Evolutionary conservation across 2,113 vertebrate genomes (phyloP).

Genomic region (Platichthys stellatus): DNA sequence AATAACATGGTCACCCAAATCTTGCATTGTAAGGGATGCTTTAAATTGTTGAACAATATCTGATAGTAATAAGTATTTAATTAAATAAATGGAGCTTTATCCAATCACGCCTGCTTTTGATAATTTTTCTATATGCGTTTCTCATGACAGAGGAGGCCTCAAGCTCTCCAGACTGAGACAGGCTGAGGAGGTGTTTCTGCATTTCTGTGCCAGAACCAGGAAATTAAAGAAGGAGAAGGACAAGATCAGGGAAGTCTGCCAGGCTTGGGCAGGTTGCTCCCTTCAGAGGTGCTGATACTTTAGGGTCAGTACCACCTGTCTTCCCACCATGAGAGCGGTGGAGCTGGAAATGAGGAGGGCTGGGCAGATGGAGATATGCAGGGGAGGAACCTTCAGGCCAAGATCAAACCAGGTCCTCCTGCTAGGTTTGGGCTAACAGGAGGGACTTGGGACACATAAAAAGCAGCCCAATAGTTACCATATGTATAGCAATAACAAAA

Average conservation of each 20-base stretch:
- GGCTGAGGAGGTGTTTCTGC: slow-evolving; percentile 1
- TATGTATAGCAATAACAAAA: slow-evolving; percentile 30
- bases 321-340: slow-evolving; percentile 45
- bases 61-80: too few species aligned
- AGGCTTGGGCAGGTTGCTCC: slow-evolving; percentile 61
- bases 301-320: slow-evolving; percentile 74
- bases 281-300: slow-evolving; percentile 55
- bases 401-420: slow-evolving; percentile 38
- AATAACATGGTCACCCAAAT: too few species aligned
- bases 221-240: slow-evolving; percentile 41
- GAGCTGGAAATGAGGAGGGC: slow-evolving; percentile 42
- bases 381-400: slow-evolving; percentile 45
- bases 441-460: slow-evolving; percentile 30
- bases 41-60: too few species aligned
- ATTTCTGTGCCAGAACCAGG: slow-evolving; percentile 14
- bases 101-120: too few species aligned
- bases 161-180: background rate
- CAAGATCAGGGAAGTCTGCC: slow-evolving; percentile 38
- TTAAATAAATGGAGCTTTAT: too few species aligned
- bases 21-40: too few species aligned
- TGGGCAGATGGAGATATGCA: slow-evolving; percentile 67
- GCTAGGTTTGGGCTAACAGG: slow-evolving; percentile 24
- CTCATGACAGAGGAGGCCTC: background rate
- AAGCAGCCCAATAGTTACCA: slow-evolving; percentile 25
- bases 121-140: background rate